Percentiles rank a stretch among this genome's conserved stretches.
These are phyloP conservation scores for Epinotia demarniana DNA, from an alignment of 2,888 invertebrate species.

Conservation along the genomic window DNA sequence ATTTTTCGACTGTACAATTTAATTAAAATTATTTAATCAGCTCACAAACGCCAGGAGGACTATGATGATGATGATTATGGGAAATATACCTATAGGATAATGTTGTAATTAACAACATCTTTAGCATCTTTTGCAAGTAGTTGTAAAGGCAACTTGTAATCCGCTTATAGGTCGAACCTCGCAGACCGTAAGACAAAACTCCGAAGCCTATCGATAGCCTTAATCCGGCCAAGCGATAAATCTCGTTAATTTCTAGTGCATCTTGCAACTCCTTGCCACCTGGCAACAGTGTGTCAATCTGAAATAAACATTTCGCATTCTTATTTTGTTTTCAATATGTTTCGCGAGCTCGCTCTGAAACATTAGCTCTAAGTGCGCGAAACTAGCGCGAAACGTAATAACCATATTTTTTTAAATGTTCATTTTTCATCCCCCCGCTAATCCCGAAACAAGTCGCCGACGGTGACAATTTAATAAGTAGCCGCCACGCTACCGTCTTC, in stretches of 20 bases:
- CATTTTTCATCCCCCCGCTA: neutral
- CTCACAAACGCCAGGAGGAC: too few relatives aligned
- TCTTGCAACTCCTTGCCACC: conserved; percentile 5
- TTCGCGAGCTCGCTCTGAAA: too few relatives aligned
- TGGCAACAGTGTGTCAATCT: neutral
- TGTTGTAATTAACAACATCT: neutral
- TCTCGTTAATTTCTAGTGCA: conserved; percentile 14
- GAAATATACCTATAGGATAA: neutral
- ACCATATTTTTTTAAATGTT: too few relatives aligned
- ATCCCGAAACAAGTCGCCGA: neutral
- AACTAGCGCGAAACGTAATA: too few relatives aligned
- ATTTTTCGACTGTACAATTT: too few relatives aligned
- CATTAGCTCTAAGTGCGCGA: too few relatives aligned
- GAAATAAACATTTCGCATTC: neutral
- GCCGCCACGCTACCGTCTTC: too few relatives aligned
- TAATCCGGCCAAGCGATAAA: conserved; percentile 1
- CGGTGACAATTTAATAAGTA: too few relatives aligned
- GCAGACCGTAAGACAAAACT: neutral
- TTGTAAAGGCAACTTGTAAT: neutral
- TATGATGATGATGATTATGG: neutral
- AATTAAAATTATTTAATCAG: too few relatives aligned
- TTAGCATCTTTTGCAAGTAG: conserved; percentile 1
- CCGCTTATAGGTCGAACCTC: conserved; percentile 14
- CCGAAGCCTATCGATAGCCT: neutral
- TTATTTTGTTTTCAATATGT: too few relatives aligned